Evolutionary conservation across 35 echinoderm and acorn worm genomes (phyloP), one percentile per base, ranked within the genome.

Genomic region (Patiria miniata): DNA sequence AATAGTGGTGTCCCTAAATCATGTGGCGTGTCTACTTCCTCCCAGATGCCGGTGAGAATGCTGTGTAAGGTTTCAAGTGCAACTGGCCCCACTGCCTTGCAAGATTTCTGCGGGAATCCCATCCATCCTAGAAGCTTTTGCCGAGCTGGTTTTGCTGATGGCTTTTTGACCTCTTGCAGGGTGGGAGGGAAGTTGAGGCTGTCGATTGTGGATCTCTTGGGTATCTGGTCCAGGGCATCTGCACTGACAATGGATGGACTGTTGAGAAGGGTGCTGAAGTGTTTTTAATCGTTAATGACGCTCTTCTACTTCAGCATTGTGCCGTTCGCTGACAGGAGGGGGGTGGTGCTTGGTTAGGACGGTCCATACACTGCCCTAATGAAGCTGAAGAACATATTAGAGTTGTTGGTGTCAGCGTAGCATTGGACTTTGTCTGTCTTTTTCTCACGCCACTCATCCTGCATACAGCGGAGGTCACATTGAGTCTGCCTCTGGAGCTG

Each of bases 361-460:
- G 73, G 85, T 29, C 83, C 69, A 34, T 22, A 87, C 2, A 87
- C 69, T 38, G 61, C 32, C 69, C 42, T 87, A 1, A 79, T 10
- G 30, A 28, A 47, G 42, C 42, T 47, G 12, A 4, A 47, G 42
- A 87, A 87, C 85, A 50, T 51, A 0, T 87, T 87, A 17, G 65
- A 79, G 0, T 79, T 87, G 17, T 87, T 87, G 5, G 84, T 34
- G 1, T 86, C 84, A 37, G 84, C 84, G 39, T 86, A 86, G 52
- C n/a, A n/a, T n/a, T n/a, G n/a, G n/a, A n/a, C n/a, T n/a, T n/a
- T n/a, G n/a, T n/a, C n/a, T n/a, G n/a, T 73, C 29, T 87, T 61
- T 61, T 79, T n/a, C n/a, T n/a, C n/a, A n/a, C n/a, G n/a, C n/a
- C 85, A 87, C 16, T 54, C n/a, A 40, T 79, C 2, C 30, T 87